Evolutionary conservation across 2,888 invertebrate genomes (phyloP), one percentile per base, ranked within the genome.

Genomic region (Polydesmus complanatus): DNA sequence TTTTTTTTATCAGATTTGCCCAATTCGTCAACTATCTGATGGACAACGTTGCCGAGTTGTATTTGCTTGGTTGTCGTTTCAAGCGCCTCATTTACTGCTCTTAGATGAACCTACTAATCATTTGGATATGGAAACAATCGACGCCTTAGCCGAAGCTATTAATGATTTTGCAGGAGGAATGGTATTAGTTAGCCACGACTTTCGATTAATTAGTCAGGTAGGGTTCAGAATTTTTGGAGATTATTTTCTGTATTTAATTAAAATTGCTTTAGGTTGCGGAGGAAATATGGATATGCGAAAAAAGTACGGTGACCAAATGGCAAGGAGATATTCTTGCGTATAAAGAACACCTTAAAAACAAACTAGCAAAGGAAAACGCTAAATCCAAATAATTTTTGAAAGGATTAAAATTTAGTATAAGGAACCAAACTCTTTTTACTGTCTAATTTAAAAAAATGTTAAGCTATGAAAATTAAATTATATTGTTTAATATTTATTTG

Each of bases 141-240:
- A 99, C 76, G 92, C 97, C 0, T 79, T 98, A 61, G 98, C 91
- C 1, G 96, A 97, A 68, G 98, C 98, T 26, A 86, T 98, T 69
- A 95, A 92, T 73, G 92, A 94, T 71, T 98, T 95, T 73, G 92
- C 94, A 67, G 98, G 98, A 53, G 98, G 98, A 67, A 87, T 99
- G 88, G 91, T 99, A 65, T 83, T 99, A 25, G 98, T 99, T 70
- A 95, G 94, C 77, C 98, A 98, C 88, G 98, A 99, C 81, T 98
- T 98, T 81, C 82, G 98, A 74, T 84, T 98, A 60, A 98, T 98
- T 66, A 93, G 89, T 77, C 97, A 98, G 83, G 96, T 95, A 73
- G 68, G 70, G 67, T 14, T 11, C 1, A 3, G 53, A 8, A 19
- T 53, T 18, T 63, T 27, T 62, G 3, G 27, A 58, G 48, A 57